Percentiles rank a stretch among this genome's conserved stretches.
These are phyloP conservation scores for Zosterops pallidus DNA, from an alignment of 2,113 vertebrate species.

Conservation along the genomic window DNA sequence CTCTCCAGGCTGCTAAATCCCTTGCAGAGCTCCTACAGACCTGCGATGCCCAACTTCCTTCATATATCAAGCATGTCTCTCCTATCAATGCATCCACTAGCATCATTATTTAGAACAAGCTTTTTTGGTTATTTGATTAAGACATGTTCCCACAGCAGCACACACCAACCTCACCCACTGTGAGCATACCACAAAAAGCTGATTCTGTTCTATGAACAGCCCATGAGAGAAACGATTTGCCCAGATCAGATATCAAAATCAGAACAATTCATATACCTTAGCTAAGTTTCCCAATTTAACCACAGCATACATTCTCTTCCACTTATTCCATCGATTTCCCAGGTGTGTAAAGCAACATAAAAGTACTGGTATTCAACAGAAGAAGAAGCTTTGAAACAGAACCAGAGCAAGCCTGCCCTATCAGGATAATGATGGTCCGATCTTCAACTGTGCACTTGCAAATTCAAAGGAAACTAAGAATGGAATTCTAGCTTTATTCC, in stretches of 20 bases:
- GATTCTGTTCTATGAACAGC: background rate
- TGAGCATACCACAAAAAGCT: background rate
- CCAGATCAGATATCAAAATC: background rate
- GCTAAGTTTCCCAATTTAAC: conserved; percentile 7
- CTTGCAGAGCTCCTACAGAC: background rate
- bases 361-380: background rate
- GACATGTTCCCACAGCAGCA: background rate
- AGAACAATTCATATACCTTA: background rate
- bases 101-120: background rate
- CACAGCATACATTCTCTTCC: background rate
- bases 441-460: background rate
- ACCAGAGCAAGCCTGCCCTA: background rate
- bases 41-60: background rate
- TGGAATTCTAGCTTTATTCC: background rate
- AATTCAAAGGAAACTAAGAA: background rate
- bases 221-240: background rate
- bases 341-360: background rate
- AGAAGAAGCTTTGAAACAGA: background rate
- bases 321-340: background rate
- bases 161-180: background rate
- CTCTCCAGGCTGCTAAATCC: background rate
- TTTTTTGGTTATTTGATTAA: background rate
- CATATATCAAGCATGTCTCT: background rate
- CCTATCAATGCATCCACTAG: background rate
- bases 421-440: background rate